Evolutionary conservation across 2,888 invertebrate genomes (phyloP).

Genomic region (Morinoia aosen): DNA sequence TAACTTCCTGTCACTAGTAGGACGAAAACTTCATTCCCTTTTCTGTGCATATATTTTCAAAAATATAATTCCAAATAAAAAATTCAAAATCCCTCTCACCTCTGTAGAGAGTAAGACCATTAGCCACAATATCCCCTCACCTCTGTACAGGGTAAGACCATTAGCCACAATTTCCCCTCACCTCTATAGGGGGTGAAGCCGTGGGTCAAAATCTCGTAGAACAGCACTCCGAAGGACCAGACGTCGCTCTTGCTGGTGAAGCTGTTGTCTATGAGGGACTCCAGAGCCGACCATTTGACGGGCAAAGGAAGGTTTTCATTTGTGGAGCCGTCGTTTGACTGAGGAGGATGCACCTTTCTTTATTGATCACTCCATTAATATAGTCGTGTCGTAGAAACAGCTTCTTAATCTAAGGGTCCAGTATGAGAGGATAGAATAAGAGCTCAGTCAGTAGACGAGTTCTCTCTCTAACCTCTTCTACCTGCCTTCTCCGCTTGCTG

Average conservation of each 20-base stretch:
- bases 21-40: too few species aligned
- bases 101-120: too few species aligned
- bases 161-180: slow-evolving; percentile 69
- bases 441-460: too few species aligned
- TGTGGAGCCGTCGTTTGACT: slow-evolving; percentile 66
- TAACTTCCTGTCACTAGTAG: too few species aligned
- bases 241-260: slow-evolving; percentile 99
- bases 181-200: slow-evolving; percentile 98
- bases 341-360: not conserved
- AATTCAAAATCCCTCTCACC: not conserved
- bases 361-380: not conserved
- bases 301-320: slow-evolving; percentile 87
- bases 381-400: too few species aligned
- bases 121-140: slow-evolving; percentile 69
- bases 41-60: too few species aligned
- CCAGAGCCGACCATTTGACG: slow-evolving; percentile 98
- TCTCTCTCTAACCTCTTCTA: too few species aligned
- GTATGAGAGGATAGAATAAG: too few species aligned
- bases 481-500: too few species aligned
- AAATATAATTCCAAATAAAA: too few species aligned
- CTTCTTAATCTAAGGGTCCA: too few species aligned
- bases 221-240: slow-evolving; percentile 95
- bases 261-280: slow-evolving; percentile 92
- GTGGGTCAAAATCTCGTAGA: slow-evolving; percentile 95
- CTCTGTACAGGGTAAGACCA: not conserved